Conservation (phyloP, 2,797 vertebrate genomes). For the Falco columbarius region DNA sequence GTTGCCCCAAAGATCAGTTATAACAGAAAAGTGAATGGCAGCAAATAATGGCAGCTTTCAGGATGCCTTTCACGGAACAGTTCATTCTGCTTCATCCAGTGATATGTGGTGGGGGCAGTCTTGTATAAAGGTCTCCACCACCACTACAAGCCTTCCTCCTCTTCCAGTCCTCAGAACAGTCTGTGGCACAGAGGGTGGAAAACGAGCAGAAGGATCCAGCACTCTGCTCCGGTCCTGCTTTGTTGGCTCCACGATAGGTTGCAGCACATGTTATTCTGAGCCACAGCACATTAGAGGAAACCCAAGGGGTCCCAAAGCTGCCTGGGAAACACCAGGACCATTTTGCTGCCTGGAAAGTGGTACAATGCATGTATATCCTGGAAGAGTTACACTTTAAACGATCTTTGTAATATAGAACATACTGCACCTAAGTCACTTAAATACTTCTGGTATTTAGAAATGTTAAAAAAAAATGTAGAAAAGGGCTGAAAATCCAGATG, state of each 20-base stretch:
- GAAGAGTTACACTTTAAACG: neutral
- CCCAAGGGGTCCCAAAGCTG: neutral
- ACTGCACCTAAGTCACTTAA: neutral
- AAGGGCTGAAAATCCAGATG: neutral
- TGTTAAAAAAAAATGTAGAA: neutral
- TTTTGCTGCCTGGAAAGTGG: neutral
- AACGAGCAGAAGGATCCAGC: neutral
- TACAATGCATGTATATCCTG: neutral
- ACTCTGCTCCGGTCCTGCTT: accelerated
- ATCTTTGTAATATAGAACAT: neutral
- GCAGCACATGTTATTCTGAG: neutral
- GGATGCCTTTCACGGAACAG: neutral
- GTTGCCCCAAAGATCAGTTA: neutral
- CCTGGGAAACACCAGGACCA: neutral
- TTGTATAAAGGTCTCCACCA: neutral
- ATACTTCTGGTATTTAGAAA: neutral
- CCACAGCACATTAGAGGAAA: neutral
- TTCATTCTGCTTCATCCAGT: neutral
- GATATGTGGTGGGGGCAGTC: neutral
- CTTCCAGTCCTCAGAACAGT: neutral
- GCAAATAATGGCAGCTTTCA: neutral
- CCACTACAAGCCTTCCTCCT: neutral
- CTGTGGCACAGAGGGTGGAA: neutral
- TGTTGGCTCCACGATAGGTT: accelerated
- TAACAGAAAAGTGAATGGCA: neutral